Evolutionary conservation across 2,888 invertebrate species (phyloP).

Genomic region (Agelastica alni): DNA sequence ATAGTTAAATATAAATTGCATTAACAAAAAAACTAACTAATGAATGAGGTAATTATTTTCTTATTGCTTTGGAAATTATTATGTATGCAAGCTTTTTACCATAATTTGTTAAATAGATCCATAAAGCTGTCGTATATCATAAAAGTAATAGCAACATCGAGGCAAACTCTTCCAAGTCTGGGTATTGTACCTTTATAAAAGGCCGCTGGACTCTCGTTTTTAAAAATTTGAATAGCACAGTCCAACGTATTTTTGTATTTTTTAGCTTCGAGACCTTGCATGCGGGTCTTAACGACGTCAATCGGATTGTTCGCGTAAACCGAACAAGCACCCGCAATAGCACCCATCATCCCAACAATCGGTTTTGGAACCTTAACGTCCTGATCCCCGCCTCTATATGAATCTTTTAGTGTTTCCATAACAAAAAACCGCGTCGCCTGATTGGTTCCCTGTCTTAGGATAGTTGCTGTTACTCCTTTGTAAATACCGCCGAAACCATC

Average conservation of each 20-base stretch:
- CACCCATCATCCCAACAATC: conserved; percentile 89
- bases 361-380: conserved; percentile 84
- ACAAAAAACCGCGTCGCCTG: conserved; percentile 98
- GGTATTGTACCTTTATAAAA: conserved; percentile 99
- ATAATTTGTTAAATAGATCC: conserved; percentile 90
- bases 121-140: conserved; percentile 99
- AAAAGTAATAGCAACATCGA: conserved; percentile 99
- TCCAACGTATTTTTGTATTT: conserved; percentile 95
- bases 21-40: too few species aligned
- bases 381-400: conserved; percentile 86
- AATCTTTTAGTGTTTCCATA: conserved; percentile 92
- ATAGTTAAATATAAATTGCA: too few species aligned
- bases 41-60: too few species aligned
- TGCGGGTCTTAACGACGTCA: conserved; percentile 98
- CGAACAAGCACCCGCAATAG: conserved; percentile 89
- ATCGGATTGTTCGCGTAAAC: conserved; percentile 99
- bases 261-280: conserved; percentile 96
- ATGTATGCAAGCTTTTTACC: conserved; percentile 64
- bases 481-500: conserved; percentile 85
- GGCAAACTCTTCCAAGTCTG: conserved; percentile 89
- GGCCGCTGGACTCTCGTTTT: conserved; percentile 88
- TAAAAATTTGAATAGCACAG: conserved; percentile 90
- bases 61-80: too few species aligned
- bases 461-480: conserved; percentile 93
- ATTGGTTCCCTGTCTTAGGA: conserved; percentile 97